These are phyloP conservation scores for Osmerus mordax DNA, from an alignment of 2,113 vertebrate genomes.

Conservation along the genomic window DNA sequence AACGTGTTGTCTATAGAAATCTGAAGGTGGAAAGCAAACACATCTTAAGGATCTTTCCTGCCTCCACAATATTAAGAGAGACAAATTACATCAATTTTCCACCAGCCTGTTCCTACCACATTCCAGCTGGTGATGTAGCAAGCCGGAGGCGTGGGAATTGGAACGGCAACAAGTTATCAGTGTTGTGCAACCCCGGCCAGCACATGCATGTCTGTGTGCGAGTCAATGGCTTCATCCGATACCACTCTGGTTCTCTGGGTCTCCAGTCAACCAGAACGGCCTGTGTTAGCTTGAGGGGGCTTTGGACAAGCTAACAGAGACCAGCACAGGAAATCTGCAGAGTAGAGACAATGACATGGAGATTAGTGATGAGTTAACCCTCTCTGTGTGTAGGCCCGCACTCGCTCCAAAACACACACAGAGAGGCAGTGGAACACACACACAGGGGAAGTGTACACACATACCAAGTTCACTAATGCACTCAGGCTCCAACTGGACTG, in stretches of 20 bases:
- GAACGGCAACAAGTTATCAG: slow-evolving; percentile 46
- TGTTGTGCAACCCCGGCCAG: slow-evolving; percentile 61
- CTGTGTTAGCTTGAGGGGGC: slow-evolving; percentile 37
- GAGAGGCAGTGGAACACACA: neutral
- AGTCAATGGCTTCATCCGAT: slow-evolving; percentile 44
- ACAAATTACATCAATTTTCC: too few relatives aligned
- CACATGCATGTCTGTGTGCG: slow-evolving; percentile 55
- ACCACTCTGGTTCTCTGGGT: slow-evolving; percentile 37
- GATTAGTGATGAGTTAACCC: slow-evolving; percentile 63
- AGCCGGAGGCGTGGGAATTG: slow-evolving; percentile 51
- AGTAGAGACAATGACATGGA: slow-evolving; percentile 62
- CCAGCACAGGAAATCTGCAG: slow-evolving; percentile 61
- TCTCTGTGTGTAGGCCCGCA: slow-evolving; percentile 26
- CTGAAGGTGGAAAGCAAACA: slow-evolving; percentile 8
- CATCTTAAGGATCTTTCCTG: slow-evolving; percentile 13
- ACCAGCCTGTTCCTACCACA: slow-evolving; percentile 23
- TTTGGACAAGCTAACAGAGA: slow-evolving; percentile 54
- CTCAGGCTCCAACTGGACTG: too few relatives aligned
- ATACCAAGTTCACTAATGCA: neutral
- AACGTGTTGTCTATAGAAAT: too few relatives aligned
- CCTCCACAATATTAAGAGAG: too few relatives aligned
- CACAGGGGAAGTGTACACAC: neutral
- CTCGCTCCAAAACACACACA: slow-evolving; percentile 20
- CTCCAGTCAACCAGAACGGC: slow-evolving; percentile 63
- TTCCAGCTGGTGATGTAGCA: slow-evolving; percentile 10